Evolutionary conservation across 23 tunicate genomes (phyloP).

Genomic region (Halocynthia aurantium): DNA sequence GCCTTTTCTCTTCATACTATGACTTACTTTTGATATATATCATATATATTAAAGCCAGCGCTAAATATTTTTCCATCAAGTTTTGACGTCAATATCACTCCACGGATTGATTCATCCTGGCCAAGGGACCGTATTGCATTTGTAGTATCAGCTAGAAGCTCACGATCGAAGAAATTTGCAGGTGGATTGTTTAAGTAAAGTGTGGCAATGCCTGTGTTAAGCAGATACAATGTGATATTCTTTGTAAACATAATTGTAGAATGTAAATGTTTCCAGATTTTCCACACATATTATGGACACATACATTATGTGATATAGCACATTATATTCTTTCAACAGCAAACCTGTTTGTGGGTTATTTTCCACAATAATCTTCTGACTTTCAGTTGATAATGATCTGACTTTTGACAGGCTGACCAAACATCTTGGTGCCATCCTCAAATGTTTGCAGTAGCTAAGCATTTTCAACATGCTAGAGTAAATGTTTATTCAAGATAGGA

Average conservation of each 20-base stretch:
- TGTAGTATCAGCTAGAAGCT: conserved; percentile 33
- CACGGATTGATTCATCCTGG: conserved; percentile 29
- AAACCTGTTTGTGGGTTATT: background rate
- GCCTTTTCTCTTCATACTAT: too few relatives aligned
- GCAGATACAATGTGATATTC: too few relatives aligned
- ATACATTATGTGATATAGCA: too few relatives aligned
- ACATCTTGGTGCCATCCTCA: too few relatives aligned
- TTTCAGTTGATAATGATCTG: conserved; percentile 1
- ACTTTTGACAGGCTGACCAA: background rate
- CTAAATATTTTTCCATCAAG: conserved; percentile 71
- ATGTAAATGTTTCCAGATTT: too few relatives aligned
- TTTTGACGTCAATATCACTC: conserved; percentile 46
- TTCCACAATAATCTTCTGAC: conserved; percentile 2
- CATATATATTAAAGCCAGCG: conserved; percentile 61
- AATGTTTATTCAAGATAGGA: too few relatives aligned
- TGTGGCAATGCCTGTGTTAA: conserved; percentile 49
- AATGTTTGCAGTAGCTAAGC: too few relatives aligned
- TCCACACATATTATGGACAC: too few relatives aligned
- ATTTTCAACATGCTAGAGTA: too few relatives aligned
- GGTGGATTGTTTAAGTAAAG: conserved; percentile 46
- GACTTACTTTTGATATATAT: conserved; percentile 26
- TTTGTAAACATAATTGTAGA: too few relatives aligned
- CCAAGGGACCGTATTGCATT: conserved; percentile 31
- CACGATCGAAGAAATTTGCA: conserved; percentile 46
- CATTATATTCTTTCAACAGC: too few relatives aligned